phyloP scores from a whole-genome alignment of 30 jellyfish, hydroid and myxozoan genomes.

The Cassiopea andromeda region DNA sequence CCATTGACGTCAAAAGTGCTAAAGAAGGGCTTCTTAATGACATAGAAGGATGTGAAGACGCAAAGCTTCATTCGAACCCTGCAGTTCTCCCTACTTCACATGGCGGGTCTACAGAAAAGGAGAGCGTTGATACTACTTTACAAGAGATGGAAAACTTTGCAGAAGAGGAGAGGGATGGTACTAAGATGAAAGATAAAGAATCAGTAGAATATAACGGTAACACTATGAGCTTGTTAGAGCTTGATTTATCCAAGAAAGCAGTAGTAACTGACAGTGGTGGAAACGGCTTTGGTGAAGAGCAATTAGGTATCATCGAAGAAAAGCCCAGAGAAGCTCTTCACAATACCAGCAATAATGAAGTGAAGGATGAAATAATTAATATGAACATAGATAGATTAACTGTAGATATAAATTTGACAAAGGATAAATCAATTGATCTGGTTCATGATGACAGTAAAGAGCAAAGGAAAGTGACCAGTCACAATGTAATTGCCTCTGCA shows the following conservation, averaged over 20 bases:
- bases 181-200: neutral
- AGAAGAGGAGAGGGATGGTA: neutral
- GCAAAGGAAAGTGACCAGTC: neutral
- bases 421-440: neutral
- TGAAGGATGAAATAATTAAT: too few relatives aligned
- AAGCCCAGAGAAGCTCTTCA: neutral
- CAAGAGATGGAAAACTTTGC: too few relatives aligned
- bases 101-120: too few relatives aligned
- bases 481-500: neutral
- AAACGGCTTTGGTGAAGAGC: neutral
- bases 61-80: too few relatives aligned
- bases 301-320: neutral
- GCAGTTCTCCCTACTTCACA: too few relatives aligned
- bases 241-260: too few relatives aligned
- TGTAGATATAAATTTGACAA: neutral
- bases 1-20: too few relatives aligned
- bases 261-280: neutral
- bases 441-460: neutral
- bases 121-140: too few relatives aligned
- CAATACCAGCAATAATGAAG: neutral
- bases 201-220: neutral
- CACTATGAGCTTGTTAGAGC: too few relatives aligned
- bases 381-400: too few relatives aligned
- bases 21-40: too few relatives aligned
- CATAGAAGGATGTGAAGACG: too few relatives aligned